phyloP scores from a whole-genome alignment of 1,140 invertebrate species.

The Pachyrhynchus sulphureomaculatus region DNA sequence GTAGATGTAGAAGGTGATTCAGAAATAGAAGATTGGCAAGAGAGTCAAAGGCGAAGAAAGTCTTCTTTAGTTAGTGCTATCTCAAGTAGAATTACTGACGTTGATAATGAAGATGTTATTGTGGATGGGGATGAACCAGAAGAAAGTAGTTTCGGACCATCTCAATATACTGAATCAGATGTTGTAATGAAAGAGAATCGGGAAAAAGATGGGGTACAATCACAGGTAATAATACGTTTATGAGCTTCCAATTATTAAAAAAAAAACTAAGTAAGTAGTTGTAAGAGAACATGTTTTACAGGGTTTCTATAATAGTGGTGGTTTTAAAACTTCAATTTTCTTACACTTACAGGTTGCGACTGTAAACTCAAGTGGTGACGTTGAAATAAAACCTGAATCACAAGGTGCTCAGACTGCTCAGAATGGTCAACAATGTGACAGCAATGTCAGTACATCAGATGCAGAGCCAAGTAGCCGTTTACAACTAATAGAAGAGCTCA shows the following conservation, averaged over 20 bases:
- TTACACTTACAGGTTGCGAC: slow-evolving; percentile 42
- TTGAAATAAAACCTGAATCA: slow-evolving; percentile 47
- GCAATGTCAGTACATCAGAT: slow-evolving; percentile 52
- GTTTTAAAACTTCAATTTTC: too few species aligned
- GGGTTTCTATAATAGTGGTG: too few species aligned
- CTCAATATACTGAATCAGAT: slow-evolving; percentile 69
- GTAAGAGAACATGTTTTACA: too few species aligned
- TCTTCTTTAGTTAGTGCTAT: slow-evolving; percentile 34
- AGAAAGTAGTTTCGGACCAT: slow-evolving; percentile 62
- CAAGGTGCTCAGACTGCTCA: slow-evolving; percentile 20
- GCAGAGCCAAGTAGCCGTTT: slow-evolving; percentile 55
- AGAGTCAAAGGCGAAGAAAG: slow-evolving; percentile 42
- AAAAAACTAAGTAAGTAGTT: too few species aligned
- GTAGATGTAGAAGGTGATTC: slow-evolving; percentile 58
- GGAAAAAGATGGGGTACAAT: slow-evolving; percentile 47
- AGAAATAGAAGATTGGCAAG: slow-evolving; percentile 50
- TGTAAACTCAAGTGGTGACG: slow-evolving; percentile 51
- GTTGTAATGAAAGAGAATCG: slow-evolving; percentile 48
- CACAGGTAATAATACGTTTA: slow-evolving; percentile 38
- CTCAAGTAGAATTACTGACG: slow-evolving; percentile 34
- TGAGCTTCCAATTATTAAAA: too few species aligned
- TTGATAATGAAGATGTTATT: slow-evolving; percentile 68
- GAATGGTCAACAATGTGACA: slow-evolving; percentile 51
- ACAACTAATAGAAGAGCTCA: slow-evolving; percentile 66
- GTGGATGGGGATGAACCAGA: slow-evolving; percentile 74